Conservation (phyloP, 2,113 vertebrate species). For the Antigone vipio region DNA sequence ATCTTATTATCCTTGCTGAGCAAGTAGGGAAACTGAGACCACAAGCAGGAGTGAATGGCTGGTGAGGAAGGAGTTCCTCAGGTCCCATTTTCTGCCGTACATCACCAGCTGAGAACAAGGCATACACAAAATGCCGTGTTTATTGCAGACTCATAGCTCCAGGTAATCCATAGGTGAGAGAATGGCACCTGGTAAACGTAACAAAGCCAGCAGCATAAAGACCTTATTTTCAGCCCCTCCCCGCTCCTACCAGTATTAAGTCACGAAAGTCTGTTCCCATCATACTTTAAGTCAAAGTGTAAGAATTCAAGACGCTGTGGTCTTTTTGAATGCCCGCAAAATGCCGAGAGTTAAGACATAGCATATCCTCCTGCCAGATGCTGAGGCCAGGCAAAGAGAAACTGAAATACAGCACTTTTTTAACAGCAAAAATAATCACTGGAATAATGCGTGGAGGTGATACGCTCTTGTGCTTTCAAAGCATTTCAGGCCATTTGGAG, state of each 20-base stretch:
- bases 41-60: background rate
- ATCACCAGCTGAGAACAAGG: background rate
- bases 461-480: background rate
- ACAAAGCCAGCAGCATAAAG: background rate
- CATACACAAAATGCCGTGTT: background rate
- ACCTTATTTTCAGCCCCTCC: background rate
- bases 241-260: background rate
- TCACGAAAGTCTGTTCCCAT: background rate
- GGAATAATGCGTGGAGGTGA: accelerated
- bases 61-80: background rate
- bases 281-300: background rate
- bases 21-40: background rate
- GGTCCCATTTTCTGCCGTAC: background rate
- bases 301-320: background rate
- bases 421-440: background rate
- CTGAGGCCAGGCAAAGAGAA: background rate
- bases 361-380: background rate
- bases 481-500: background rate
- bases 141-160: background rate
- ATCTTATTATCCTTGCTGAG: background rate
- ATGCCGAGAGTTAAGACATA: background rate
- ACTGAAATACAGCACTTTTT: background rate
- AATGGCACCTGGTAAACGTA: background rate
- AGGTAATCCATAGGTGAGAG: background rate
- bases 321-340: background rate